Conservation (phyloP, 2,888 invertebrate genomes). For the Leptinotarsa tumamoca region DNA sequence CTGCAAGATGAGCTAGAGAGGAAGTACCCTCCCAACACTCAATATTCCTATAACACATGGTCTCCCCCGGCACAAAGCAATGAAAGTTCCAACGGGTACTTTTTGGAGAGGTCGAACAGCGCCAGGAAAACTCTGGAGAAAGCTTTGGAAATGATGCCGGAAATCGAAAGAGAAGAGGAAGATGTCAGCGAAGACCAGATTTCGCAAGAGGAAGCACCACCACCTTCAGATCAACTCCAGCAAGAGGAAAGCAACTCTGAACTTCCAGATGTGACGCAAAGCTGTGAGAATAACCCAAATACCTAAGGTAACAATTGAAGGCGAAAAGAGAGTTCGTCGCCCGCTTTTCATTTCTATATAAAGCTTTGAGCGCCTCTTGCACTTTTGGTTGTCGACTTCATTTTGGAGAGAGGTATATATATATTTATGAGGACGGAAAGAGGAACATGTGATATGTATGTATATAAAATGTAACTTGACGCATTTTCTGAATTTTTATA, state of each 20-base stretch:
- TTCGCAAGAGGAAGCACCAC: constrained; percentile 58
- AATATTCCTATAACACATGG: constrained; percentile 92
- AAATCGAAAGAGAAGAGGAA: constrained; percentile 69
- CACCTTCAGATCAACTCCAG: constrained; percentile 21
- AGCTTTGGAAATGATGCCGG: constrained; percentile 81
- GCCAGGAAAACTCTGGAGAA: constrained; percentile 88
- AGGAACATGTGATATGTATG: constrained; percentile 66
- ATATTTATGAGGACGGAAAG: constrained; percentile 44
- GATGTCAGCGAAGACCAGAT: constrained; percentile 63
- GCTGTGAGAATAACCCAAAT: constrained; percentile 55
- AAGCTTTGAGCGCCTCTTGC: constrained; percentile 44
- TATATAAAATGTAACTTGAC: constrained; percentile 59
- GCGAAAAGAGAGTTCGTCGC: constrained; percentile 26
- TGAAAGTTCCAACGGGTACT: constrained; percentile 94
- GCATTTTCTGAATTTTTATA: constrained; percentile 65
- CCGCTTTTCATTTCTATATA: constrained; percentile 32
- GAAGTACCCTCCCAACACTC: constrained; percentile 72
- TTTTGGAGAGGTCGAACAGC: constrained; percentile 87
- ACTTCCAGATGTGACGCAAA: constrained; percentile 60
- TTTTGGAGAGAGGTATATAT: constrained; percentile 17
- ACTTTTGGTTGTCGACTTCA: constrained; percentile 30
- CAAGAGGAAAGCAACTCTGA: constrained; percentile 42
- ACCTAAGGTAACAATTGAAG: constrained; percentile 38
- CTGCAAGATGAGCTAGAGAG: constrained; percentile 93
- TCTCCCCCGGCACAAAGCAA: constrained; percentile 95